phyloP scores from a whole-genome alignment of 2,113 vertebrate genomes.

The Chionodraco myersi region DNA sequence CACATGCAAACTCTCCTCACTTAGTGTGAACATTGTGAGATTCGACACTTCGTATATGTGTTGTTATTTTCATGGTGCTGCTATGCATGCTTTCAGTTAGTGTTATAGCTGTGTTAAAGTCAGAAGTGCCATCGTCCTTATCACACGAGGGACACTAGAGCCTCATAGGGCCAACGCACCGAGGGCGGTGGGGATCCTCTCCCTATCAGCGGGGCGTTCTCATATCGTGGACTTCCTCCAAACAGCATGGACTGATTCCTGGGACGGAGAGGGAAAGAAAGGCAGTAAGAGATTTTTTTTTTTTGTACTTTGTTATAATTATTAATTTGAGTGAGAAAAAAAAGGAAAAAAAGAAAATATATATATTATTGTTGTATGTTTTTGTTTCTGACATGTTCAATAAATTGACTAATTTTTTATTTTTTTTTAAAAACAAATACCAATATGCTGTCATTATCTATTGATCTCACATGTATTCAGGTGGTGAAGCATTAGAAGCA shows the following conservation, averaged over 20 bases:
- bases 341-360: too few relatives aligned
- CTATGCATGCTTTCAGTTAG: conserved; percentile 33
- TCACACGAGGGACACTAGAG: conserved; percentile 69
- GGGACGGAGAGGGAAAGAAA: conserved; percentile 24
- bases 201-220: conserved; percentile 95
- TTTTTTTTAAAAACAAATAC: background rate
- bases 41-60: background rate
- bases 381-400: too few relatives aligned
- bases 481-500: conserved; percentile 88
- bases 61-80: conserved; percentile 17
- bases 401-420: too few relatives aligned
- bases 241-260: conserved; percentile 98
- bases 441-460: background rate
- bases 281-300: conserved; percentile 21
- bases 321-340: too few relatives aligned
- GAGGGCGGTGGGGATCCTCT: conserved; percentile 95
- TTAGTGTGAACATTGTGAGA: conserved; percentile 1
- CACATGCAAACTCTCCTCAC: conserved; percentile 21
- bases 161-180: conserved; percentile 84
- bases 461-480: conserved; percentile 93
- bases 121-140: conserved; percentile 38
- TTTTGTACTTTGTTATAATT: too few relatives aligned
- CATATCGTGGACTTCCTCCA: conserved; percentile 94
- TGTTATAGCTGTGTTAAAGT: conserved; percentile 28
- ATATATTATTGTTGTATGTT: too few relatives aligned